A percentile compares a stretch with the other conserved stretches of the same genome.
Evolutionary conservation across 1,140 invertebrate species (phyloP).

Genomic region (Drosophila varians): DNA sequence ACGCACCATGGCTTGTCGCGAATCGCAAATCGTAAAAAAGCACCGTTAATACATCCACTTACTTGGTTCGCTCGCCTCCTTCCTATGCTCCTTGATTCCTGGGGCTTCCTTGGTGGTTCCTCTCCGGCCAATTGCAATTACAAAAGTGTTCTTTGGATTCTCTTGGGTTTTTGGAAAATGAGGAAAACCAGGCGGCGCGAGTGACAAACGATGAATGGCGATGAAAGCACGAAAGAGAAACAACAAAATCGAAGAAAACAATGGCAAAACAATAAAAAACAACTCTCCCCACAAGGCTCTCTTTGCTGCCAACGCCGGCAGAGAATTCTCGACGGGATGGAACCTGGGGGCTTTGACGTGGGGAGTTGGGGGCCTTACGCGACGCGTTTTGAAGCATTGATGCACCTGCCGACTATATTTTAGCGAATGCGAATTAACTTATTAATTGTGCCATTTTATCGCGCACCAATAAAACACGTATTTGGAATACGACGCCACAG

Average conservation of each 20-base stretch:
- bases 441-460: no score
- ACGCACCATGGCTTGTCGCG: not conserved
- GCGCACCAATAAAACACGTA: no score
- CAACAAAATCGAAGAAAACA: not conserved
- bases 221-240: slow-evolving; percentile 1
- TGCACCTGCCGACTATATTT: slow-evolving; percentile 37
- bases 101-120: not conserved
- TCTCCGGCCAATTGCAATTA: not conserved
- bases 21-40: not conserved
- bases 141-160: not conserved
- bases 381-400: slow-evolving; percentile 72
- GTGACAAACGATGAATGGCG: slow-evolving; percentile 73
- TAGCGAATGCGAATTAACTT: no score
- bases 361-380: slow-evolving; percentile 46
- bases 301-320: not conserved
- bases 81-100: not conserved
- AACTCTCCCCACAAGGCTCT: not conserved
- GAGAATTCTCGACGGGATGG: slow-evolving; percentile 2
- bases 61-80: slow-evolving; percentile 45
- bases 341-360: slow-evolving; percentile 19
- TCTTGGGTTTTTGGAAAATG: not conserved
- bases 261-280: not conserved
- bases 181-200: slow-evolving; percentile 23
- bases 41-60: slow-evolving; percentile 45
- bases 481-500: no score